These are phyloP conservation scores for Gonatopus flavifemur DNA, from an alignment of 1,140 invertebrate genomes.

Conservation along the genomic window DNA sequence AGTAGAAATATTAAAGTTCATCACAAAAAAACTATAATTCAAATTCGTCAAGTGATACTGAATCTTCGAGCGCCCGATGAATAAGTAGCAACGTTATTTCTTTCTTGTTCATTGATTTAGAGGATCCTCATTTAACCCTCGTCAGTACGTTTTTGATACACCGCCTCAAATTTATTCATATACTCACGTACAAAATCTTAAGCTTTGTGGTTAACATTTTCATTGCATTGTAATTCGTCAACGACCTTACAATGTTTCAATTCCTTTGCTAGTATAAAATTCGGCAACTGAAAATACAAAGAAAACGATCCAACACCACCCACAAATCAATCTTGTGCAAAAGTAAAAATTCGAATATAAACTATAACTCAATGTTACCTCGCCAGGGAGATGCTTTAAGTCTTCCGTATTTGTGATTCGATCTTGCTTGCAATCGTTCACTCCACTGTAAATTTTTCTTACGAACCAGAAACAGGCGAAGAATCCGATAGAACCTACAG, in stretches of 20 bases:
- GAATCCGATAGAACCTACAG: constrained; percentile 94
- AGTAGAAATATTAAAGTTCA: too few species aligned
- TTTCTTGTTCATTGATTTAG: too few species aligned
- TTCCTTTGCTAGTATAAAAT: constrained; percentile 96
- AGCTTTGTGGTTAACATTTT: constrained; percentile 90
- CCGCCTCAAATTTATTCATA: constrained; percentile 88
- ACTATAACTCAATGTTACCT: constrained; percentile 63
- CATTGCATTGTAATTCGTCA: constrained; percentile 85
- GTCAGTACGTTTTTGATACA: constrained; percentile 66
- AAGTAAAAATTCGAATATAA: too few species aligned
- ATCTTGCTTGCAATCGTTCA: constrained; percentile 83
- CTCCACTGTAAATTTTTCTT: constrained; percentile 97
- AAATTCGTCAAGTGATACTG: too few species aligned
- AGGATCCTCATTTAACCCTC: constrained; percentile 54
- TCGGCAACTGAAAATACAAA: constrained; percentile 89
- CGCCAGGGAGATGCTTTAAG: constrained; percentile 93
- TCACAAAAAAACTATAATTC: too few species aligned
- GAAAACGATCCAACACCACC: too few species aligned
- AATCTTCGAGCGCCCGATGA: too few species aligned
- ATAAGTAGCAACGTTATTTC: constrained; percentile 42
- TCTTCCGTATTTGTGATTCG: constrained; percentile 88
- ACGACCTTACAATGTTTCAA: constrained; percentile 87
- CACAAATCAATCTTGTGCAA: too few species aligned
- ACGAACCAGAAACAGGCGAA: constrained; percentile 99
- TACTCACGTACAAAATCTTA: constrained; percentile 95